Conservation (phyloP, 1,140 invertebrate species). For the Achatina immaculata region DNA sequence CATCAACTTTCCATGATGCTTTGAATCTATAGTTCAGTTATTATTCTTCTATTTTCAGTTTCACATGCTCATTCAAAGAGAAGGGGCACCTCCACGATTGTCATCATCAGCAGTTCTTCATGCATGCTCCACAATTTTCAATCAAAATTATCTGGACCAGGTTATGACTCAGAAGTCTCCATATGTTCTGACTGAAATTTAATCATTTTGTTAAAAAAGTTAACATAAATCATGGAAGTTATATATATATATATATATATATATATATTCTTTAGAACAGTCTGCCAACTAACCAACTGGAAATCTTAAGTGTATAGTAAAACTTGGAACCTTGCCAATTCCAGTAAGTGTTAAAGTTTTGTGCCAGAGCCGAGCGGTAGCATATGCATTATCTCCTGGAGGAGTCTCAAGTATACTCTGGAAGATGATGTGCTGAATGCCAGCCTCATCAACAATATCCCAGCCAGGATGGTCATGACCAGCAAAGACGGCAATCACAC, state of each 20-base stretch:
- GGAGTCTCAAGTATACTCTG: conserved; percentile 65
- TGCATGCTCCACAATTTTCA: no score
- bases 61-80: no score
- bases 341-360: conserved; percentile 52
- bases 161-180: no score
- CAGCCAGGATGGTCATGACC: conserved; percentile 67
- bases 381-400: conserved; percentile 58
- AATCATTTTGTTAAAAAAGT: background rate
- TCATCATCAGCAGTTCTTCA: no score
- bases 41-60: no score
- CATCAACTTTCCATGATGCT: no score
- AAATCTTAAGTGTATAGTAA: conserved; percentile 46
- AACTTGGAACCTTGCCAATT: conserved; percentile 42
- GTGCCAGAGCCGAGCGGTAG: conserved; percentile 60
- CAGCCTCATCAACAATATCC: conserved; percentile 56
- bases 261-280: no score
- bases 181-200: no score
- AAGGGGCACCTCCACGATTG: no score
- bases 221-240: background rate
- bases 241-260: background rate
- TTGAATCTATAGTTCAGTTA: no score
- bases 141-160: no score
- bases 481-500: conserved; percentile 61
- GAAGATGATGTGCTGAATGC: conserved; percentile 64
- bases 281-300: no score